phyloP scores from a whole-genome alignment of 2,113 vertebrate genomes.

The Forbesichthys papilliferus region DNA sequence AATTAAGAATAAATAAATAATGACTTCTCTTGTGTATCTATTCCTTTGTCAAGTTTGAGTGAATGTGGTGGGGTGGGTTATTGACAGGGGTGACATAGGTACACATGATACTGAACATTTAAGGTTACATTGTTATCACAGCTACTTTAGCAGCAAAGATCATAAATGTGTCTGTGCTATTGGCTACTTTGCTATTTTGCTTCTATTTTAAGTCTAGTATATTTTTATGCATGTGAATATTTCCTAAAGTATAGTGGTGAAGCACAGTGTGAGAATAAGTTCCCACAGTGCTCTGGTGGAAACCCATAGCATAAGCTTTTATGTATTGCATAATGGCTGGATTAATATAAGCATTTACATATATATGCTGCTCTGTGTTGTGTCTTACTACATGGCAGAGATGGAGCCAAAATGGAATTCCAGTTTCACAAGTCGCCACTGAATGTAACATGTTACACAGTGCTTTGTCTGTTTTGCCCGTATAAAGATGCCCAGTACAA shows the following conservation, averaged over 20 bases:
- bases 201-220: neutral
- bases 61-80: too few relatives aligned
- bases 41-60: too few relatives aligned
- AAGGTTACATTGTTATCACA: too few relatives aligned
- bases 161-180: neutral
- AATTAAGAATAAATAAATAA: too few relatives aligned
- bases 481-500: constrained; percentile 40
- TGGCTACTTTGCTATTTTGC: neutral
- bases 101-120: too few relatives aligned
- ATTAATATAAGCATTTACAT: neutral
- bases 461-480: constrained; percentile 50
- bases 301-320: too few relatives aligned
- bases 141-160: too few relatives aligned
- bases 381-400: neutral
- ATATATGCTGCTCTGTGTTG: neutral
- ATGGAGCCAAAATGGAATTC: constrained; percentile 31
- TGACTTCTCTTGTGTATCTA: neutral
- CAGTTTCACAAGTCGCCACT: constrained; percentile 18
- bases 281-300: too few relatives aligned
- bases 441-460: constrained; percentile 63
- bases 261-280: too few relatives aligned
- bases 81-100: too few relatives aligned
- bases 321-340: constrained; percentile 21
- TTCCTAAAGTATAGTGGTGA: too few relatives aligned
- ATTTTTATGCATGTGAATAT: too few relatives aligned